Evolutionary conservation across 2,888 invertebrate genomes (phyloP), one percentile per base, ranked within the genome.

Genomic region (Laspeyria flexula): DNA sequence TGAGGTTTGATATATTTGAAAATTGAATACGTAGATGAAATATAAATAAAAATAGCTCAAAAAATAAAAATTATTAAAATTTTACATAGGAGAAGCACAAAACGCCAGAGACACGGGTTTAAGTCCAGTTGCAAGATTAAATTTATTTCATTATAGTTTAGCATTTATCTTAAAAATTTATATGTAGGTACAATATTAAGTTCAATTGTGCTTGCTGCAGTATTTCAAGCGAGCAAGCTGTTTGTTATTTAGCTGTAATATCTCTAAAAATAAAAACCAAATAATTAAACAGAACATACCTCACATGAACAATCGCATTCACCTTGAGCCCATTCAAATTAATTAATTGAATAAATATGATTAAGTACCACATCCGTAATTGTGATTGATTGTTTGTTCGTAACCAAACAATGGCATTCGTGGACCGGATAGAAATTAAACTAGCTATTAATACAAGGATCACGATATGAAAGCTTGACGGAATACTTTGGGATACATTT

Each of bases 311-410:
- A 60, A 57, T 43, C 33, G 38, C 64, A 67, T 61, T 79, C 74
- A 82, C 86, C 86, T 85, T 86, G 87, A 68, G 73, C 77, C 73
- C 75, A 83, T 82, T 82, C 75, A 77, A 86, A 83, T 83, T 86
- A 85, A 87, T 88, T 87, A 83, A 83, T 81, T 79, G 81, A 80
- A 84, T 85, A 85, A 85, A 85, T 84, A 86, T 81, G 85, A 85
- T 86, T 81, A 85, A 83, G 81, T 75, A 79, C 83, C 64, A 88
- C 85, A 88, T 88, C 88, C 88, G 90, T 84, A 87, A 89, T 84
- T 83, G 80, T 90, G 90, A 90, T 90, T 80, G 90, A 90, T 90
- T 70, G 83, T 71, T 68, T 64, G 75, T 65, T 57, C 63, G 46
- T 47, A 38, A 45, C 49, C 43, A 56, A 66, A 69, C 68, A 67